Evolutionary conservation across 1,140 invertebrate species (phyloP), one percentile per base, ranked within the genome.

Genomic region (Macrocentrus cingulum): DNA sequence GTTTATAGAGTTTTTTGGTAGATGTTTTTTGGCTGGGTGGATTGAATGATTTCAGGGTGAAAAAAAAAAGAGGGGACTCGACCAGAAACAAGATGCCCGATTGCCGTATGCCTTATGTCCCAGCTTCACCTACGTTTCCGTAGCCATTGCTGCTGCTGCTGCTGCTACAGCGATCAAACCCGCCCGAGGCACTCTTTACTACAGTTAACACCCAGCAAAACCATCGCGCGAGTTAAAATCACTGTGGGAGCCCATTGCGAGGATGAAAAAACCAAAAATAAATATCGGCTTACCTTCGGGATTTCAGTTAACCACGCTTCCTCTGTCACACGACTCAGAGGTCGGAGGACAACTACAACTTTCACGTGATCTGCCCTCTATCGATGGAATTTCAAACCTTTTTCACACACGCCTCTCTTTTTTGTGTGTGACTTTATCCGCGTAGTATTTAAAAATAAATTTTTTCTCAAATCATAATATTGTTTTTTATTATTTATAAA

Each of bases 241-340:
- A 51, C 63, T 54, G 62, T 59, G 56, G 58, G 53, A 55, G 52
- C 56, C 58, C 55, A 48, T 57, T 62, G 53, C 49, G 62, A 41
- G 66, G 61, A 50, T 51, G 55, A n/a, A 63, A 67, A 74, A 71
- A 60, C 62, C 62, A 61, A 67, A 70, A 74, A 74, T 73, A 74
- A 71, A 75, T 67, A 72, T 67, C 63, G 68, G 64, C 75, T 82
- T 81, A 84, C 84, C 84, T 85, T 81, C 84, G 75, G 79, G 84
- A 76, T 82, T 82, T 81, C 83, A 83, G 84, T 84, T 84, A 84
- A 83, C 84, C 84, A 85, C 84, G 83, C 83, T 83, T 74, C 63
- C 67, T 66, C 68, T 55, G 60, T 66, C 56, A 29, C 49, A 46
- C 36, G 37, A 45, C 44, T 15, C 42, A 56, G 59, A 50, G 53